Conservation (phyloP, 2,797 vertebrate genomes). For the Gambelia wislizenii region DNA sequence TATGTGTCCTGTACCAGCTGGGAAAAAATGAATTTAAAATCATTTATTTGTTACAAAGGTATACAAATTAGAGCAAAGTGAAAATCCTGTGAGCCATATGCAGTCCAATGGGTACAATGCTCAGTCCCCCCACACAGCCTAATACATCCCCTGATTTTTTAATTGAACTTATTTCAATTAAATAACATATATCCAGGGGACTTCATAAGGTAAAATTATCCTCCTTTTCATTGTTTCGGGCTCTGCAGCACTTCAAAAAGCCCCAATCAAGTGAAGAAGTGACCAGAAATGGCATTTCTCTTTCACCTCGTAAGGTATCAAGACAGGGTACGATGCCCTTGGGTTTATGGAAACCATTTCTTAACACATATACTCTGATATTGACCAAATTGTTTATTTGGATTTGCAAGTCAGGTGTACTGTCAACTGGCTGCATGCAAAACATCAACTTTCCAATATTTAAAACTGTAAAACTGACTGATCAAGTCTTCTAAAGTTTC, state of each 20-base stretch:
- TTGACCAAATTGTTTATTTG: neutral
- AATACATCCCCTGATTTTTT: too few relatives aligned
- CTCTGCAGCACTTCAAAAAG: too few relatives aligned
- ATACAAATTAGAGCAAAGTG: neutral
- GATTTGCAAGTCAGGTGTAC: neutral
- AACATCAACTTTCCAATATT: neutral
- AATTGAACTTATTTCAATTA: too few relatives aligned
- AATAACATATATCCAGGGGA: too few relatives aligned
- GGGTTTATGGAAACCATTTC: neutral
- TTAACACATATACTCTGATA: neutral
- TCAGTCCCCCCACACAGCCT: too few relatives aligned
- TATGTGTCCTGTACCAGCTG: neutral
- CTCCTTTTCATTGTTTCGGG: too few relatives aligned
- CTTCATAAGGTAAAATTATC: too few relatives aligned
- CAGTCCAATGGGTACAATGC: too few relatives aligned
- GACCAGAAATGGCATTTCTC: neutral
- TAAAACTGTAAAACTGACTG: neutral
- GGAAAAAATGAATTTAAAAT: neutral
- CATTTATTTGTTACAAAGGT: neutral
- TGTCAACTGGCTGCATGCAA: neutral
- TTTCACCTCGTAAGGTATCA: neutral
- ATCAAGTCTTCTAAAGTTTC: neutral
- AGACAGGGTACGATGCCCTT: neutral
- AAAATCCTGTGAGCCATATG: too few relatives aligned
- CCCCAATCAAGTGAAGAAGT: too few relatives aligned